Conservation (phyloP, 2,113 vertebrate genomes). For the Kryptolebias marmoratus region DNA sequence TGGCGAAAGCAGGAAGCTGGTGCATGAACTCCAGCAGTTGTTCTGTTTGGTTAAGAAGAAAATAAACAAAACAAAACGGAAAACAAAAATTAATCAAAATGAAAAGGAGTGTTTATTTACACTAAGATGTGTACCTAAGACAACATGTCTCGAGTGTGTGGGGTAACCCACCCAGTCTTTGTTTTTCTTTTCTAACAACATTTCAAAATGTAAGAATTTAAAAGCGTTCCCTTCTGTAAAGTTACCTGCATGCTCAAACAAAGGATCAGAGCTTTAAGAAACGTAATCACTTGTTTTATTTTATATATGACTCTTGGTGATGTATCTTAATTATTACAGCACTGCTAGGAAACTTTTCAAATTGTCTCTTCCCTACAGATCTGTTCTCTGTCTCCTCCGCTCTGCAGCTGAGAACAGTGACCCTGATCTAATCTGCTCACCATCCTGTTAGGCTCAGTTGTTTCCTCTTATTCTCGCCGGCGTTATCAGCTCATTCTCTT, state of each 20-base stretch:
- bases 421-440: slow-evolving; percentile 20
- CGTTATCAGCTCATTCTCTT: slow-evolving; percentile 4
- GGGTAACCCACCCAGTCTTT: neutral
- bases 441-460: neutral
- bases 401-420: slow-evolving; percentile 46
- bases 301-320: too few relatives aligned
- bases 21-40: slow-evolving; percentile 97
- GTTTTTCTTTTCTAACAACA: too few relatives aligned
- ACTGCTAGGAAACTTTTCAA: slow-evolving; percentile 14
- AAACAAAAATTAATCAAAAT: neutral
- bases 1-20: slow-evolving; percentile 95
- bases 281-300: too few relatives aligned
- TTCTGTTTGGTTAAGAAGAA: slow-evolving; percentile 76
- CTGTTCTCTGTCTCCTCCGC: slow-evolving; percentile 4
- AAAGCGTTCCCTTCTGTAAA: too few relatives aligned
- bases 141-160: neutral
- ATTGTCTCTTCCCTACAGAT: slow-evolving; percentile 1
- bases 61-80: neutral
- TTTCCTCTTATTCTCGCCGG: slow-evolving; percentile 11
- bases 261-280: neutral
- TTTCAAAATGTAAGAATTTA: too few relatives aligned
- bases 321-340: too few relatives aligned
- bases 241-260: neutral
- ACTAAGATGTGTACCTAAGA: too few relatives aligned
- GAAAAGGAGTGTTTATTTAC: neutral